These are phyloP conservation scores for Macaria notata DNA, from an alignment of 2,888 invertebrate genomes.

Conservation along the genomic window DNA sequence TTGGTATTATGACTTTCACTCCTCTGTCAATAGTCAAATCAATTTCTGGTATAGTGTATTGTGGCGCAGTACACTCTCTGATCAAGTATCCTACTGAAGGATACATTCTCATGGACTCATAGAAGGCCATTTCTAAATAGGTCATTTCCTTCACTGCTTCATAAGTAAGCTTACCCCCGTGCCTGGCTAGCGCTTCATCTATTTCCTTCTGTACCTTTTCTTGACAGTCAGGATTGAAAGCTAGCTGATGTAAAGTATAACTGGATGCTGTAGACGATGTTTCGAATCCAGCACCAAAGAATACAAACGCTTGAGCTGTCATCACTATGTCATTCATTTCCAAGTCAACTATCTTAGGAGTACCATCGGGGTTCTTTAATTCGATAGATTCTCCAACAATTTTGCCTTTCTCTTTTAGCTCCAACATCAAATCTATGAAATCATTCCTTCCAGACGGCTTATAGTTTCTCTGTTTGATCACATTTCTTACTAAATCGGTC, in stretches of 20 bases:
- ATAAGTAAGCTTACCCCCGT: constrained; percentile 60
- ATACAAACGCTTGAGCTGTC: constrained; percentile 70
- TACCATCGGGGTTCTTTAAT: constrained; percentile 53
- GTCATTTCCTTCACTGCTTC: constrained; percentile 70
- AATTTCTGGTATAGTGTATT: constrained; percentile 67
- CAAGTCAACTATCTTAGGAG: constrained; percentile 54
- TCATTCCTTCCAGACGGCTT: constrained; percentile 66
- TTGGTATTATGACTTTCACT: constrained; percentile 61
- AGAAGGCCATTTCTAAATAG: constrained; percentile 66
- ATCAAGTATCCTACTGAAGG: constrained; percentile 66
- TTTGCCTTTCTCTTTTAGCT: constrained; percentile 61
- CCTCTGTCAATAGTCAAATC: constrained; percentile 59
- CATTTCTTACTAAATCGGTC: constrained; percentile 51
- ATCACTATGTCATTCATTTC: constrained; percentile 61
- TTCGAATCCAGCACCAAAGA: constrained; percentile 78
- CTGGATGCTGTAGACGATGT: constrained; percentile 77
- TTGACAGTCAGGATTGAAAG: constrained; percentile 70
- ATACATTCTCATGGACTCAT: constrained; percentile 69
- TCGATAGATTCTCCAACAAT: constrained; percentile 66
- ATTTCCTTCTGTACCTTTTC: constrained; percentile 68
- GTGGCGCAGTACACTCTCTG: constrained; percentile 59
- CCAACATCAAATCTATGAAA: constrained; percentile 68
- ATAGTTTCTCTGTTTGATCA: constrained; percentile 57
- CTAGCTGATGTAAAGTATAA: constrained; percentile 72
- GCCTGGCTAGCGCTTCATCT: constrained; percentile 57